Evolutionary conservation across 2,888 invertebrate genomes (phyloP), one percentile per base, ranked within the genome.

Genomic region (Stenchaetothrips biformis): DNA sequence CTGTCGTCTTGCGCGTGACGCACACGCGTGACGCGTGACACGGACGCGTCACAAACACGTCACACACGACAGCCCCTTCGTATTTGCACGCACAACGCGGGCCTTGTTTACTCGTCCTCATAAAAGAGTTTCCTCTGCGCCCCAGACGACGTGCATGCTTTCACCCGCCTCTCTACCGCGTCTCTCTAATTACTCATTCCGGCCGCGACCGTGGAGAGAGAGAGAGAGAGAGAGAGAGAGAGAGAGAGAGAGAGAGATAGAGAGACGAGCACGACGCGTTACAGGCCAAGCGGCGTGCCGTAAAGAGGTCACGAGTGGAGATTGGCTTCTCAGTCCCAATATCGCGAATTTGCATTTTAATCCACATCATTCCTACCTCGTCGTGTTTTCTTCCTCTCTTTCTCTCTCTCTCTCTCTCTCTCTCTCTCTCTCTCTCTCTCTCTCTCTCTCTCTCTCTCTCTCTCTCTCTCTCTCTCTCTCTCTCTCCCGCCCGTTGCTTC

Each of bases 271-370:
- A 59, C 13, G 18, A 53, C 59, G 59, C 18, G 59, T 18, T 18
- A 18, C 16, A 18, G 59, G 59, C 59, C 59, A 16, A 59, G 59
- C 59, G 18, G 13, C 59, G 18, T 18, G 18, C 59, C 59, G 18
- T 59, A 59, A 59, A 59, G 59, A 59, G 59, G 59, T 59, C 59
- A 59, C 59, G 59, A 13, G 59, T 59, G 59, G 59, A 59, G 59
- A 59, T 59, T 59, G 59, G 59, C 18, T 59, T 59, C 59, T 59
- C 59, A 59, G 18, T 59, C 59, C 59, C 59, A 59, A 59, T 59
- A 59, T 59, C 59, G 59, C 59, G 59, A 59, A 59, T 59, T 59
- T 59, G 59, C 59, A 59, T 59, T 59, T 59, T 59, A 59, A 59
- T 59, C 59, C 18, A 18, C 59, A 59, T 59, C 59, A 18, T 59